Evolutionary conservation across 2,113 vertebrate species (phyloP).

Genomic region (Psittacula cyanocephala): DNA sequence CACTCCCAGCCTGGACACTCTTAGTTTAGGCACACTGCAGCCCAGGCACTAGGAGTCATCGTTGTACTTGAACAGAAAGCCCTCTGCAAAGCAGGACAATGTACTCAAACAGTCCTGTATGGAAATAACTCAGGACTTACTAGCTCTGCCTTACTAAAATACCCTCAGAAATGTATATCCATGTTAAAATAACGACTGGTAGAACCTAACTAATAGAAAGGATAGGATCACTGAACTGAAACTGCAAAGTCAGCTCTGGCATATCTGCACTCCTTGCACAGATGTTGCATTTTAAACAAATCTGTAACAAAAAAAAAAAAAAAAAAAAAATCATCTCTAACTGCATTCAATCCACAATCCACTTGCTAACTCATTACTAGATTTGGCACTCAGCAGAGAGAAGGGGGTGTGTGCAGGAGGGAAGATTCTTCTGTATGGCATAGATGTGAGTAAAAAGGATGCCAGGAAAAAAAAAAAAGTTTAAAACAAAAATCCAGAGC

Average conservation of each 20-base stretch:
- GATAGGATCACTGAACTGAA: background rate
- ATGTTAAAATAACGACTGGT: background rate
- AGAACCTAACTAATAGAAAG: background rate
- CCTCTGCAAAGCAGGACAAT: background rate
- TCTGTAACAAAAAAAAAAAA: background rate
- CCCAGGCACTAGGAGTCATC: background rate
- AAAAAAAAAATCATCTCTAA: no score
- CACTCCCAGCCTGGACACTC: background rate
- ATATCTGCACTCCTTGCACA: background rate
- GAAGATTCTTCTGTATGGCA: background rate
- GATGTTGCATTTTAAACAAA: background rate
- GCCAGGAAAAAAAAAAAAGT: background rate
- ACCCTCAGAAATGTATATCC: background rate
- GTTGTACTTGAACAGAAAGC: background rate
- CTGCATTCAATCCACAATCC: background rate
- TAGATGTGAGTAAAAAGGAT: background rate
- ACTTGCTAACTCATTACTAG: background rate
- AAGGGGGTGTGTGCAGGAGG: rapidly evolving
- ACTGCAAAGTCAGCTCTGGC: background rate
- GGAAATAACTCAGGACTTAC: background rate
- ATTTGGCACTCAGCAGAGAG: background rate
- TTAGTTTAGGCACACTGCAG: background rate
- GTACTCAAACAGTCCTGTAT: background rate
- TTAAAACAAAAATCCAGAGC: background rate
- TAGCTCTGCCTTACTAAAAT: background rate